Percentiles rank a stretch among this genome's conserved stretches.
phyloP scores from a whole-genome alignment of 1,140 invertebrate genomes.

The Druon quercuslanigerum region DNA sequence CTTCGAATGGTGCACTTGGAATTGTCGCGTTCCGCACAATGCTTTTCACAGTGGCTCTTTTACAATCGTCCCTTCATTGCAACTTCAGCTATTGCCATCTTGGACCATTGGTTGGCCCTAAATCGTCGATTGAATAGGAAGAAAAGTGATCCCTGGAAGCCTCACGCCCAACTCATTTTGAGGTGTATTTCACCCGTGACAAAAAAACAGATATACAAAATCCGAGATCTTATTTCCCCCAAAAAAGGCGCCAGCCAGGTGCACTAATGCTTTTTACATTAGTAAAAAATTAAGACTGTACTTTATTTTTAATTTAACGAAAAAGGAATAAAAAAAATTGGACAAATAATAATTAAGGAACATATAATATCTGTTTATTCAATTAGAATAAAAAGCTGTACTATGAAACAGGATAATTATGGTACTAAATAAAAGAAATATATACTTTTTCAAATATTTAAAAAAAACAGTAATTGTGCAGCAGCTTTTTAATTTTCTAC shows the following conservation, averaged over 20 bases:
- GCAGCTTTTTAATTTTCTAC: too few relatives aligned
- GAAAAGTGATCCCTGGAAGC: conserved; percentile 59
- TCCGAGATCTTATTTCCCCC: conserved; percentile 27
- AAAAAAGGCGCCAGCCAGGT: conserved; percentile 18
- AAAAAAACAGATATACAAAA: conserved; percentile 18
- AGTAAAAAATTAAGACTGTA: background rate
- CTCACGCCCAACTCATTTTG: conserved; percentile 61
- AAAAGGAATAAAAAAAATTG: background rate
- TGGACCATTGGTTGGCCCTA: conserved; percentile 59
- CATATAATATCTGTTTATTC: too few relatives aligned
- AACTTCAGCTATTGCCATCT: conserved; percentile 45
- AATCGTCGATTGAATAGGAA: conserved; percentile 53
- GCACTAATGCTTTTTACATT: conserved; percentile 15
- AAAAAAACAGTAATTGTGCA: too few relatives aligned
- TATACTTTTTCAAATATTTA: too few relatives aligned
- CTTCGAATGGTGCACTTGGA: conserved; percentile 61
- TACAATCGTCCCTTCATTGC: conserved; percentile 46
- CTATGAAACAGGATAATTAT: too few relatives aligned
- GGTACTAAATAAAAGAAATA: too few relatives aligned
- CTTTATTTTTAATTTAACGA: background rate
- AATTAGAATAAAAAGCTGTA: too few relatives aligned
- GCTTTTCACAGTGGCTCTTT: conserved; percentile 53
- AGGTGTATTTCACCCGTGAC: conserved; percentile 7
- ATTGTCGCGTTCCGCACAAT: conserved; percentile 58
- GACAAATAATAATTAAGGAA: too few relatives aligned